Base-by-base conservation (phyloP, 2,888 invertebrate species). In the Drosophila prolongata region DNA sequence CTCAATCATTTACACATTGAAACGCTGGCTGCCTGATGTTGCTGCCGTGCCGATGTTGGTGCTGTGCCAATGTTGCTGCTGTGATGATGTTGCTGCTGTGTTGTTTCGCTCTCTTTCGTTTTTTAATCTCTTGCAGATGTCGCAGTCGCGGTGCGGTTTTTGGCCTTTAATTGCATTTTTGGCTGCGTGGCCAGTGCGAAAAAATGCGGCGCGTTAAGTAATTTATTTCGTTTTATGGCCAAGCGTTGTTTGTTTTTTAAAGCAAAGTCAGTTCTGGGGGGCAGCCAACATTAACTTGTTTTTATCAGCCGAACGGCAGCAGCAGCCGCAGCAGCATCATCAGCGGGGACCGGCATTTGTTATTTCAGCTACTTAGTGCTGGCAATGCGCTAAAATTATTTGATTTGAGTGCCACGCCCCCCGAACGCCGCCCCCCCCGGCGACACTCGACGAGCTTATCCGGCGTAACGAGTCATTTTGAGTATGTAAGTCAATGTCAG, bases 401-500 rank as follows among this genome's bases (percentile, higher is more conserved):
- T 76, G 68, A 78, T 76, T 72, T 69, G 57, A 80, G 80, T 56
- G 49, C 61, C 54, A 53, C 42, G 38, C 65, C 47, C 43, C 54
- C 34, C 42, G 8, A 5, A 6, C 10, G 35, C n/a, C 59, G 38
- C 34, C 40, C 6, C 40, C 27, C 27, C 27, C 27, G 24, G 24
- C 44, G 4, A 1, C 24, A 10, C n/a, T 9, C 35, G 60, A 30
- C 43, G 47, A 43, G 27, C 52, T 40, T 59, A 57, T 44, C 57
- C 61, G 58, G 30, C 30, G 53, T 54, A 67, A 58, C 60, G 55
- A 69, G 64, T 56, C 73, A 73, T 79, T 79, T 82, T 75, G 66
- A 52, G 73, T 69, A 80, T 76, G 84, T 87, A 75, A 80, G 87
- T 80, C 83, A 83, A 80, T 83, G 87, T 77, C 83, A 82, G 67